Percentiles rank a stretch among this genome's conserved stretches.
phyloP scores from a whole-genome alignment of 2,888 invertebrate species.

The Coelopa pilipes region DNA sequence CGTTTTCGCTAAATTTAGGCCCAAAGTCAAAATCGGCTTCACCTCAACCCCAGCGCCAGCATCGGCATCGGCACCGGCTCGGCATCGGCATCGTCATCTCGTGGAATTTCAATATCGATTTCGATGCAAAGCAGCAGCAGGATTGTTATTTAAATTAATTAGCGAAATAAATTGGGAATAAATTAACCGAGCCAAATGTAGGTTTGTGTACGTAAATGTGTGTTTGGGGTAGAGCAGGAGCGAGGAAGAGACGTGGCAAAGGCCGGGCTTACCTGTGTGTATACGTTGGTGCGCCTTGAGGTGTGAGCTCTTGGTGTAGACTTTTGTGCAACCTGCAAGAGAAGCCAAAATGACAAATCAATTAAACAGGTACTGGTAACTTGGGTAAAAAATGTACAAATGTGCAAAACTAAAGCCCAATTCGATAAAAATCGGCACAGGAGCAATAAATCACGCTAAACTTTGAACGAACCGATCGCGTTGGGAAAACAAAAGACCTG shows the following conservation, averaged over 20 bases:
- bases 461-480: too few relatives aligned
- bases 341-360: slow-evolving; percentile 43
- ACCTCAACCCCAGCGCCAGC: too few relatives aligned
- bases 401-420: too few relatives aligned
- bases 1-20: slow-evolving; percentile 37
- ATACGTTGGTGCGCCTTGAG: slow-evolving; percentile 97
- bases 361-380: background rate
- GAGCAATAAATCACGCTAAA: too few relatives aligned
- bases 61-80: too few relatives aligned
- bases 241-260: background rate
- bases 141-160: slow-evolving; percentile 42
- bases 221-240: background rate
- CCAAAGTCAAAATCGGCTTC: slow-evolving; percentile 11
- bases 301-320: slow-evolving; percentile 98
- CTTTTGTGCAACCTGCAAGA: slow-evolving; percentile 89
- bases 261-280: slow-evolving; percentile 84
- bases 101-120: slow-evolving; percentile 18
- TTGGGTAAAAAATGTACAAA: too few relatives aligned
- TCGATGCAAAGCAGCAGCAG: slow-evolving; percentile 9
- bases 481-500: background rate
- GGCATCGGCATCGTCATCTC: background rate
- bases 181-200: background rate
- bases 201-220: background rate
- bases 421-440: too few relatives aligned
- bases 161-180: slow-evolving; percentile 34